Percentiles rank a stretch among this genome's conserved stretches.
These are phyloP conservation scores for Microdon myrmicae DNA, from an alignment of 2,888 invertebrate species.

Conservation along the genomic window DNA sequence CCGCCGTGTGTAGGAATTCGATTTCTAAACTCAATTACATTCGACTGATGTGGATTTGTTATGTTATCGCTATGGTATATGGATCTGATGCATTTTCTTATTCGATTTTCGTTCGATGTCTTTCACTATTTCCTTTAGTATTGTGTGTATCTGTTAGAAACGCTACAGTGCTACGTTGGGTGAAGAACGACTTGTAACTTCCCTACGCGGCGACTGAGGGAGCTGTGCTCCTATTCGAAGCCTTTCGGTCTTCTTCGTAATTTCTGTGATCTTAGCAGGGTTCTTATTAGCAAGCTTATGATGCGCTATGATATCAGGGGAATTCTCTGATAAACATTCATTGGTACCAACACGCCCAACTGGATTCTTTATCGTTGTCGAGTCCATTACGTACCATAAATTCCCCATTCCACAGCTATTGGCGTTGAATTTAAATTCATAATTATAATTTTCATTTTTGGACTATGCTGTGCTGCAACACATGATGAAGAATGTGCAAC, in stretches of 20 bases:
- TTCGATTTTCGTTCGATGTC: too few relatives aligned
- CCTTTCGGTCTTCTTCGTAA: constrained; percentile 60
- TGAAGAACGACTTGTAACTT: constrained; percentile 19
- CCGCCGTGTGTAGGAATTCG: too few relatives aligned
- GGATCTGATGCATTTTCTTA: too few relatives aligned
- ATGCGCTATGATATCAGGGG: constrained; percentile 68
- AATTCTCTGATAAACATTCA: constrained; percentile 59
- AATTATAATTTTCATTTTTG: constrained; percentile 8
- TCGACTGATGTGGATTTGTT: too few relatives aligned
- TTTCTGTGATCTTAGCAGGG: constrained; percentile 61
- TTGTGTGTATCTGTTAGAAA: too few relatives aligned
- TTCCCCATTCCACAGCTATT: constrained; percentile 46
- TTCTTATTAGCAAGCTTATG: constrained; percentile 54
- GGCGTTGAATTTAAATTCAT: constrained; percentile 33
- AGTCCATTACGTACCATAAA: constrained; percentile 36
- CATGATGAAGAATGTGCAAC: neutral
- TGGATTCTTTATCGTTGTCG: constrained; percentile 34
- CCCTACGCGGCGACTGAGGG: constrained; percentile 5
- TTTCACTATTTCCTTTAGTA: too few relatives aligned
- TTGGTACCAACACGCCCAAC: constrained; percentile 15
- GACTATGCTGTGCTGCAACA: too few relatives aligned
- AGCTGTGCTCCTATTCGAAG: constrained; percentile 55
- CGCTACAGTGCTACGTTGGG: too few relatives aligned
- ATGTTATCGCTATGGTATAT: too few relatives aligned
- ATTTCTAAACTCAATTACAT: too few relatives aligned